Evolutionary conservation across 2,888 invertebrate genomes (phyloP), one percentile per base, ranked within the genome.

Genomic region (Cremastobaeus sp.): DNA sequence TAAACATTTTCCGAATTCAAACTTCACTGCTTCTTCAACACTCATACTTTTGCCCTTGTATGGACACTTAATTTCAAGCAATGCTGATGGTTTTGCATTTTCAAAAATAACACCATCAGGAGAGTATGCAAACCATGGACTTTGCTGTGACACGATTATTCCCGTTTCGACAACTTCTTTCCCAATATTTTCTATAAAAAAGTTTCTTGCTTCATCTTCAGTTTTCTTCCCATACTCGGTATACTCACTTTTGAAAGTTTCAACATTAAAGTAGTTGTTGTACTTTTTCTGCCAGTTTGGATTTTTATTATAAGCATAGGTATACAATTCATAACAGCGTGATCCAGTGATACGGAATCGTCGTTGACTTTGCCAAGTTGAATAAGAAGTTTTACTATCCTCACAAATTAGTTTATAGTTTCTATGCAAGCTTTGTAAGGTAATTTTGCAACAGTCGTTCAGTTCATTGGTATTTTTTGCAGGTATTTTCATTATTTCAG

Each of bases 51-150:
- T 78, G 18, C 81, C 78, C 57, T 41, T 39, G 18, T 62, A 66
- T 20, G 78, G 77, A 39, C 79, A 82, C 64, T 81, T 80, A n/a
- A 80, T 81, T 76, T 79, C 79, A 9, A 82, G 35, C 34, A 81
- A 50, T 39, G 25, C 73, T 11, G 35, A 3, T 9, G 78, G 78
- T 25, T 76, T 75, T 0, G 43, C 62, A 48, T 78, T 45, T 68
- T 75, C 45, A 20, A 77, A 28, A 20, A 82, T 66, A 14, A 80
- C 20, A 1, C 80, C 79, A 62, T 81, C 80, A 5, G 79, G 81
- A 1, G 79, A 80, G 41, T 43, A 76, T 3, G 74, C 78, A 8
- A 80, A 21, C 74, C 77, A 80, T 17, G 77, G 76, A 76, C 80
- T 79, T 47, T 64, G 55, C 39, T 74, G 18, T 8, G 52, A 66